Percentiles rank a stretch among this genome's conserved stretches.
These are phyloP conservation scores for Eristalinus sepulchralis DNA, from an alignment of 2,888 invertebrate species.

Conservation along the genomic window DNA sequence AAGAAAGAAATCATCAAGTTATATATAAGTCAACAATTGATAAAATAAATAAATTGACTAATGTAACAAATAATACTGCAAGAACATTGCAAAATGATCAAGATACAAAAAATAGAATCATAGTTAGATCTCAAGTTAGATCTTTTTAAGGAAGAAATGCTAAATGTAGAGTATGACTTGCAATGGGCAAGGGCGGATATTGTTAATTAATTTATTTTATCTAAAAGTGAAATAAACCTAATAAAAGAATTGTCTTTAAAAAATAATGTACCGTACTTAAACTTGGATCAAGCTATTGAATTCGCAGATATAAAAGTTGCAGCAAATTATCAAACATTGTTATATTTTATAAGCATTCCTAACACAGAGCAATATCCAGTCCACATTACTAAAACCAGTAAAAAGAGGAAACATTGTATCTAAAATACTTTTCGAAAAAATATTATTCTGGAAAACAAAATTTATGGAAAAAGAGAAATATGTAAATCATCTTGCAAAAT, in stretches of 20 bases:
- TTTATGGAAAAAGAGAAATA: not conserved
- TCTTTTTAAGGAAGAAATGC: not conserved
- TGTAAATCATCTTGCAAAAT: too few species aligned
- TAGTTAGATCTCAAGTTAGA: constrained; percentile 36
- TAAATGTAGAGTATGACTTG: not conserved
- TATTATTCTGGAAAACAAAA: constrained; percentile 4
- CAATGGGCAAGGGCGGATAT: not conserved
- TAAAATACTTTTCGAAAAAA: not conserved
- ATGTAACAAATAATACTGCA: too few species aligned
- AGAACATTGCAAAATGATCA: too few species aligned
- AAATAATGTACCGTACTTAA: constrained; percentile 10
- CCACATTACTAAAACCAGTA: not conserved
- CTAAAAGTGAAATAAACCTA: not conserved
- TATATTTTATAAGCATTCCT: constrained; percentile 28
- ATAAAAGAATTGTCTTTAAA: not conserved
- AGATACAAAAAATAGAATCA: too few species aligned
- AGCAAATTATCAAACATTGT: not conserved
- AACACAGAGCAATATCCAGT: constrained; percentile 6
- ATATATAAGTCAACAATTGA: too few species aligned
- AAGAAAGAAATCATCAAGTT: too few species aligned
- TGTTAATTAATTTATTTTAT: not conserved
- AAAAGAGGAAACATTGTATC: not conserved
- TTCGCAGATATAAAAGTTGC: constrained; percentile 25
- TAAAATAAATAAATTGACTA: too few species aligned
- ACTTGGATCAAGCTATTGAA: constrained; percentile 10